A percentile compares a stretch with the other conserved stretches of the same genome.
These are phyloP conservation scores for Hirundichthys speculiger DNA, from an alignment of 2,113 vertebrate genomes.

Conservation along the genomic window DNA sequence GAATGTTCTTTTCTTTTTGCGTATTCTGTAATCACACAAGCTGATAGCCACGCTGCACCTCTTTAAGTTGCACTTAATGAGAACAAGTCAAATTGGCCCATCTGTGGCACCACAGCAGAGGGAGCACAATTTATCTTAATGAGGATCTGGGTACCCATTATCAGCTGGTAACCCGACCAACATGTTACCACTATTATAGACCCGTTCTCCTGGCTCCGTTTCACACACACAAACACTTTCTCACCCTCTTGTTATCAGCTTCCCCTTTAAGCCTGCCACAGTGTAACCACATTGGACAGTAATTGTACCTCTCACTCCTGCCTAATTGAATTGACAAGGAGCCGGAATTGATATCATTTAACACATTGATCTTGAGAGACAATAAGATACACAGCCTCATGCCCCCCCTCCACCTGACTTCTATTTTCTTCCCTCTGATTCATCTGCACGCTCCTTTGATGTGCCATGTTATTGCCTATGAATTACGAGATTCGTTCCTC, in stretches of 20 bases:
- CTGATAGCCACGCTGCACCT: constrained; percentile 62
- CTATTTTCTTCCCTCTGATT: constrained; percentile 59
- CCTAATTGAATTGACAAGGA: constrained; percentile 85
- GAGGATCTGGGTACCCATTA: constrained; percentile 74
- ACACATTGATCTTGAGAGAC: constrained; percentile 79
- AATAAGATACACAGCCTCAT: constrained; percentile 61
- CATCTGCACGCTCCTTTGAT: constrained; percentile 59
- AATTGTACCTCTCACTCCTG: constrained; percentile 81
- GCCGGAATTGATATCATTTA: constrained; percentile 84
- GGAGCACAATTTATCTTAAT: constrained; percentile 75
- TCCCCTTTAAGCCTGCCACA: constrained; percentile 68
- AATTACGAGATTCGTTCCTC: constrained; percentile 50
- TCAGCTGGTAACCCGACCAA: constrained; percentile 71
- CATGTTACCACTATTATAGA: constrained; percentile 62
- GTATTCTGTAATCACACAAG: constrained; percentile 70
- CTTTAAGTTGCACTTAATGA: constrained; percentile 76
- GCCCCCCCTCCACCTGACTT: constrained; percentile 41
- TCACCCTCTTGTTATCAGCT: constrained; percentile 66
- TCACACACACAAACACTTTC: constrained; percentile 51
- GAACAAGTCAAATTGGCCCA: constrained; percentile 71
- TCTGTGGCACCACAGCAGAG: constrained; percentile 58
- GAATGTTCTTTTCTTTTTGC: constrained; percentile 24
- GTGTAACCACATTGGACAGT: constrained; percentile 78
- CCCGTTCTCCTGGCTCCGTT: constrained; percentile 28
- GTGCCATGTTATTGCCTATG: constrained; percentile 62